Percentiles rank a stretch among this genome's conserved stretches.
Conservation (phyloP, 2,113 vertebrate species). For the Platanista minor region DNA sequence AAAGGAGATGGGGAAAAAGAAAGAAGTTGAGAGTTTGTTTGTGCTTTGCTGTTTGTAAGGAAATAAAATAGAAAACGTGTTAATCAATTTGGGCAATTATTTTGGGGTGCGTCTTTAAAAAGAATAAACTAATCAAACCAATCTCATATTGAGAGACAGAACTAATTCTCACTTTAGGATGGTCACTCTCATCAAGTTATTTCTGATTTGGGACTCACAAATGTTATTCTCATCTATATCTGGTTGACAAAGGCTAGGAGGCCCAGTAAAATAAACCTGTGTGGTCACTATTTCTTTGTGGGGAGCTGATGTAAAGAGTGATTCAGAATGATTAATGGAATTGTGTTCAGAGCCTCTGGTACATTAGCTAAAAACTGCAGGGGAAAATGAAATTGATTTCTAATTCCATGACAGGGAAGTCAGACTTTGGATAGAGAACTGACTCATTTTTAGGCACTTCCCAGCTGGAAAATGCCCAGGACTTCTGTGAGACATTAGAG, state of each 20-base stretch:
- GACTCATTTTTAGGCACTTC: neutral
- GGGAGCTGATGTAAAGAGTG: neutral
- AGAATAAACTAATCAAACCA: neutral
- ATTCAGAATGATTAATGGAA: neutral
- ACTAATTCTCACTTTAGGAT: neutral
- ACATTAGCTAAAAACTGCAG: neutral
- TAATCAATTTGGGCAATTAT: conserved; percentile 57
- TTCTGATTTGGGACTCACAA: conserved; percentile 22
- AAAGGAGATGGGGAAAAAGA: conserved; percentile 79
- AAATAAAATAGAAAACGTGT: conserved; percentile 81
- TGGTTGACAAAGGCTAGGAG: neutral
- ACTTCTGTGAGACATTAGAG: neutral
- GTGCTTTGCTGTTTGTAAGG: conserved; percentile 65
- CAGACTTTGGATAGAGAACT: neutral
- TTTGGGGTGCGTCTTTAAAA: conserved; percentile 24
- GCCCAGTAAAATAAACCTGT: neutral
- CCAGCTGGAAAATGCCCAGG: neutral
- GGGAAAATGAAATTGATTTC: neutral
- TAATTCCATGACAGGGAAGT: neutral
- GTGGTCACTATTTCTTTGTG: neutral
- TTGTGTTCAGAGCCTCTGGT: neutral
- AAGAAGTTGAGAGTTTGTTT: conserved; percentile 82
- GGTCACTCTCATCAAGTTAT: neutral
- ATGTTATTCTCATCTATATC: neutral
- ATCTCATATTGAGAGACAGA: conserved; percentile 36